Evolutionary conservation across 53 echinoderm and acorn worm genomes (phyloP), one percentile per base, ranked within the genome.

Genomic region (Paracentrotus lividus): DNA sequence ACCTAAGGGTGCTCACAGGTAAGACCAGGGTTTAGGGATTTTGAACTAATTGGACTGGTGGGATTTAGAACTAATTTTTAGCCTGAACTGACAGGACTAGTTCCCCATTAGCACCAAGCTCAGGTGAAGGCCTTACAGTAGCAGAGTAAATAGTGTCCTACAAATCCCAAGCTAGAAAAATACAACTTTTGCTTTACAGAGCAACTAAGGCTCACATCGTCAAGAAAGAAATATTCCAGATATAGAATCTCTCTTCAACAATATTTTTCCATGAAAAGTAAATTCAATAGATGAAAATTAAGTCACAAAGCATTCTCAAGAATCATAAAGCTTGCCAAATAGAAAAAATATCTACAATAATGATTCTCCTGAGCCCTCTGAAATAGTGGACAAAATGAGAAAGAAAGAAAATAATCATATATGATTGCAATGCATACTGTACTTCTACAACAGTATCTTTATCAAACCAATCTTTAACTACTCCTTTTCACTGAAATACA

Each of bases 41-140:
- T 75, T 5, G 18, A 72, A 49, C 91, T 91, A 91, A 91, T 91
- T 91, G 91, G 91, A 31, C 52, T 29, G 69, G 16, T 31, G 53
- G 90, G 91, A 91, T 91, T 91, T 91, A 91, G 91, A 91, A 33
- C 51, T 91, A 44, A 91, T 91, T 91, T 91, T 27, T 44, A 89
- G 44, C 42, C 23, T 49, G 49, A 51, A 31, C 32, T 75, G 0
- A 5, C 32, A 72, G 91, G 69, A 69, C 75, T 91, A 75, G 44
- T 89, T 44, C 0, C 5, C 34, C 0, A 60, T 64, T n/a, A 44
- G 65, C 13, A 45, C 13, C 42, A 40, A 42, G 89, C 44, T 66
- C 44, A 47, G 66, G 89, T 89, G 89, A 89, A 89, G 89, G 89
- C 61, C 64, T 89, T 66, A 86, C 34, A 57, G 55, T 56, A 86